Percentiles rank a stretch among this genome's conserved stretches.
Conservation (phyloP, 2,113 vertebrate species). For the Barbus barbus region DNA sequence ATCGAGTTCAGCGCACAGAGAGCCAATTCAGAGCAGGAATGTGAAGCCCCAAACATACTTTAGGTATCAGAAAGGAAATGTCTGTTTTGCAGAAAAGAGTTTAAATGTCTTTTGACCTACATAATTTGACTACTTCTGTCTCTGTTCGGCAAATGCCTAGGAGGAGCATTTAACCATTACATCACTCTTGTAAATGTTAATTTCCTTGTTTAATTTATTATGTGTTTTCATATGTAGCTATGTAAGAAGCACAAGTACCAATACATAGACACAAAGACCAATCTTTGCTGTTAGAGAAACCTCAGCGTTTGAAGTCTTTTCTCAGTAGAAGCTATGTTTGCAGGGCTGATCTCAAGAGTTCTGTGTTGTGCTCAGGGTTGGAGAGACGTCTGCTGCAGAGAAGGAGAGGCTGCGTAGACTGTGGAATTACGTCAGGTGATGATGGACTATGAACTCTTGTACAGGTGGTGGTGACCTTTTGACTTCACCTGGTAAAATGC, state of each 20-base stretch:
- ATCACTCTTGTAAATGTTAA: not conserved
- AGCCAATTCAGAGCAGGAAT: constrained; percentile 28
- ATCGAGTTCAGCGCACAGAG: constrained; percentile 17
- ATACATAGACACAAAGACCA: not conserved
- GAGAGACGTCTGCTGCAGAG: constrained; percentile 73
- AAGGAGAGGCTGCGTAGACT: constrained; percentile 75
- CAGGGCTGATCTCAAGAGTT: not conserved
- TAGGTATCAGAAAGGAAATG: not conserved
- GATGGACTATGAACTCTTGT: not conserved
- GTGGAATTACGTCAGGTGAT: constrained; percentile 87
- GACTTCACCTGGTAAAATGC: not conserved
- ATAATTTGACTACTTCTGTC: not conserved
- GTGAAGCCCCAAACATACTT: not conserved
- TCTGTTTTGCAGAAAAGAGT: not conserved
- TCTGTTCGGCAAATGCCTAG: not conserved
- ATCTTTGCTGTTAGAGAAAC: not conserved
- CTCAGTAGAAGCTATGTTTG: not conserved
- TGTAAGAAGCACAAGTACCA: not conserved
- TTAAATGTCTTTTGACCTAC: not conserved
- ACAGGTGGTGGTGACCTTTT: constrained; percentile 10
- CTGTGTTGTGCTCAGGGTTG: constrained; percentile 81
- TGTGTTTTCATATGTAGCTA: not conserved
- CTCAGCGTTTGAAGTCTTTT: not conserved
- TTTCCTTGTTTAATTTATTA: too few relatives aligned
- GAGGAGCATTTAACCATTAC: not conserved